Evolutionary conservation across 2,888 invertebrate genomes (phyloP), one percentile per base, ranked within the genome.

Genomic region (Formica aserva): DNA sequence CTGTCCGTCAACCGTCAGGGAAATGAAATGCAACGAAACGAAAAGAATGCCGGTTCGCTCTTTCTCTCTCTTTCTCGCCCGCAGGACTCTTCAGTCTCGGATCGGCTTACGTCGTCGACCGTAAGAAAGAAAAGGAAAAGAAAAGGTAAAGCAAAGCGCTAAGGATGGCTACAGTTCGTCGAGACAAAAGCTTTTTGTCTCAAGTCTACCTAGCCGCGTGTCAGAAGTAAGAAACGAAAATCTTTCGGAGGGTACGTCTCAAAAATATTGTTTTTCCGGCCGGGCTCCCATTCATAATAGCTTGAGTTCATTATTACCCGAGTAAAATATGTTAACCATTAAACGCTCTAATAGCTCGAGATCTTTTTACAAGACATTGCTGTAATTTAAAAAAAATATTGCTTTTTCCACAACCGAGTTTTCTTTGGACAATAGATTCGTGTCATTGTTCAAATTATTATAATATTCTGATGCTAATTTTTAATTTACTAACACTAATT

Each of bases 101-200:
- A 78, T 88, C 84, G 72, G 88, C 83, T 88, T 89, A 88, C 83
- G 48, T 87, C 74, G 57, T 41, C 26, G 55, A 38, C 15, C 63
- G 80, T 86, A 83, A 83, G 77, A 82, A 76, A 76, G 65, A 82
- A 74, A 80, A 76, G 81, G 78, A 81, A 86, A 85, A 76, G 65
- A 82, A 74, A 80, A 76, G 81, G 78, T 78, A 86, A 85, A 86
- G 65, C 63, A 85, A 67, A 85, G 66, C 57, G 67, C 76, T 77
- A 52, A 67, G 88, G 85, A 89, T 87, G 83, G 85, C 85, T 86
- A 87, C 83, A 85, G 75, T 71, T 82, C 69, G 57, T 32, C 81
- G 80, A 90, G 90, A 88, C 88, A 90, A 90, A 90, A 90, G 90
- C 75, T 86, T 86, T 87, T 78, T 85, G 83, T 82, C 83, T n/a